Evolutionary conservation across 2,797 vertebrate genomes (phyloP).

Genomic region (Strix occidentalis): DNA sequence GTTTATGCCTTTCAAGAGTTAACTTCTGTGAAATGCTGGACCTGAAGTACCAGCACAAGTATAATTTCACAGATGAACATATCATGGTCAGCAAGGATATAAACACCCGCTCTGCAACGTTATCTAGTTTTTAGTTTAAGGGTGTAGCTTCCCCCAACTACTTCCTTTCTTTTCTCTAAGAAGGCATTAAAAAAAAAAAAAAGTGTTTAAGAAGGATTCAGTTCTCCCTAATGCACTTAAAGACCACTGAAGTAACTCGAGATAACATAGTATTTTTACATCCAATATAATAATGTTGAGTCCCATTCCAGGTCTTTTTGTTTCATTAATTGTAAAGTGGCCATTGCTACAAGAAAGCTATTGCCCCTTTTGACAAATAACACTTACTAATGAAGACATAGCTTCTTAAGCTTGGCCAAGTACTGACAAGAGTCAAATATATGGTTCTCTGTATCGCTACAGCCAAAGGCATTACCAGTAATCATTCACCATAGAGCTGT

Average conservation of each 20-base stretch:
- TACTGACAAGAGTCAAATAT: neutral
- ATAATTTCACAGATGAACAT: neutral
- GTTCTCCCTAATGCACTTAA: neutral
- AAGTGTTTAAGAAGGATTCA: neutral
- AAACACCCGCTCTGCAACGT: neutral
- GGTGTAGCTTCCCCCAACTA: conserved; percentile 40
- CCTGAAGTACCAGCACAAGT: neutral
- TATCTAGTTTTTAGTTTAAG: conserved; percentile 24
- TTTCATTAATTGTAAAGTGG: neutral
- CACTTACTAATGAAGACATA: neutral
- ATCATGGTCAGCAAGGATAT: neutral
- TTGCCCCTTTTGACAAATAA: neutral
- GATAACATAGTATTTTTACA: neutral
- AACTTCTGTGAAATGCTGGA: neutral
- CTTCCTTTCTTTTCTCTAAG: conserved; percentile 38
- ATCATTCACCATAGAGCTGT: neutral
- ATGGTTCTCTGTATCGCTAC: neutral
- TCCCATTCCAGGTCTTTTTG: neutral
- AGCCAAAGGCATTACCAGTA: neutral
- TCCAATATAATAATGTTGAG: neutral
- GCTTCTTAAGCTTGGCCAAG: neutral
- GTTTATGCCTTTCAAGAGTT: neutral
- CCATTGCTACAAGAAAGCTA: neutral
- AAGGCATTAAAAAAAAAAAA: neutral
- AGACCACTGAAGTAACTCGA: neutral